Percentiles rank a stretch among this genome's conserved stretches.
Evolutionary conservation across 1,140 invertebrate species (phyloP).

Genomic region (Drosophila sp.): DNA sequence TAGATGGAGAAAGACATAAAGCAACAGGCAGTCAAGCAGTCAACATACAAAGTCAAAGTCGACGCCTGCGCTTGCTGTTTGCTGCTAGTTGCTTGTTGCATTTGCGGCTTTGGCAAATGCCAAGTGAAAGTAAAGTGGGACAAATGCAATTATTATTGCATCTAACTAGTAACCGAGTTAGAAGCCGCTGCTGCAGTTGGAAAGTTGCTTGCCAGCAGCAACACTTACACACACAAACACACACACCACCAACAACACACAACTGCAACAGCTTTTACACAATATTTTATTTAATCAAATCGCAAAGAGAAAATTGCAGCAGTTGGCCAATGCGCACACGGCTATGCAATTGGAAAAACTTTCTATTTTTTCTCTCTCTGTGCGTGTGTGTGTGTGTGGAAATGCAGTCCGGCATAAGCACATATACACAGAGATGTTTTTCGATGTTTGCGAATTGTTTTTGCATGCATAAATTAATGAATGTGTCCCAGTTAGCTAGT

Average conservation of each 20-base stretch:
- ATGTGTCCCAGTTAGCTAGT: conserved; percentile 62
- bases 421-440: conserved; percentile 26
- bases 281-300: conserved; percentile 82
- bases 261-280: conserved; percentile 69
- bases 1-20: conserved; percentile 16
- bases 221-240: conserved; percentile 1
- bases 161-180: conserved; percentile 77
- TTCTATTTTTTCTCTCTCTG: conserved; percentile 64
- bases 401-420: conserved; percentile 29
- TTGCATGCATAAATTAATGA: conserved; percentile 76
- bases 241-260: not conserved
- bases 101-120: conserved; percentile 38
- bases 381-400: conserved; percentile 49
- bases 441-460: conserved; percentile 51
- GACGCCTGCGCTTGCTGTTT: conserved; percentile 39
- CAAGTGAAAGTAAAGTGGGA: conserved; percentile 83
- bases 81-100: conserved; percentile 41
- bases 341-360: conserved; percentile 59
- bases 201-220: conserved; percentile 65
- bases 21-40: conserved; percentile 42
- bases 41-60: conserved; percentile 66
- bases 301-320: conserved; percentile 79
- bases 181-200: conserved; percentile 68
- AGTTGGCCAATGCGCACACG: conserved; percentile 39
- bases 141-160: conserved; percentile 83